Percentiles rank a stretch among this genome's conserved stretches.
Conservation (phyloP, 1,140 invertebrate genomes). For the Ips typographus region DNA sequence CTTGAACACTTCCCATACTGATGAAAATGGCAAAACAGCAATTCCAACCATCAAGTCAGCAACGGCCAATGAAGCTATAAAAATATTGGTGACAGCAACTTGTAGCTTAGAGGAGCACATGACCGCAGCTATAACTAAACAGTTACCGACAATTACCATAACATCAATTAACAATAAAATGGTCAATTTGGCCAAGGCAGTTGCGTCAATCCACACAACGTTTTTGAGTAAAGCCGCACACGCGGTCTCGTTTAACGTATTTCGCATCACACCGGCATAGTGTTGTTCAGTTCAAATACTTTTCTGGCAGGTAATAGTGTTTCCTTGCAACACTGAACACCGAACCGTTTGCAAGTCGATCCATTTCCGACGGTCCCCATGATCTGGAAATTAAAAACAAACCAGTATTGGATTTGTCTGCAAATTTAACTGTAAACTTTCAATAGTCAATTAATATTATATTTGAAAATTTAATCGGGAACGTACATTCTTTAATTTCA, state of each 20-base stretch:
- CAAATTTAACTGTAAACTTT: no score
- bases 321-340: no score
- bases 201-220: conserved; percentile 76
- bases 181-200: conserved; percentile 71
- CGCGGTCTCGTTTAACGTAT: conserved; percentile 67
- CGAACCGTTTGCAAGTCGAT: no score
- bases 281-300: neutral
- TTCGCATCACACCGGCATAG: conserved; percentile 44
- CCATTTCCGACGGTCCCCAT: no score
- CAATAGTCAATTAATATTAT: no score
- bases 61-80: conserved; percentile 91
- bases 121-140: conserved; percentile 89
- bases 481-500: no score
- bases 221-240: conserved; percentile 72
- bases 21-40: conserved; percentile 87
- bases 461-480: no score
- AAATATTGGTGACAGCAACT: conserved; percentile 87
- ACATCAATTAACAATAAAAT: conserved; percentile 80
- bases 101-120: conserved; percentile 83
- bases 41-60: conserved; percentile 90
- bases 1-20: conserved; percentile 87
- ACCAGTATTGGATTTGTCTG: no score
- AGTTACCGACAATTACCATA: conserved; percentile 86
- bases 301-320: no score
- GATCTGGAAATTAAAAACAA: no score